Base-by-base conservation (phyloP, 1,140 invertebrate species). In the Drosophila hydei region DNA sequence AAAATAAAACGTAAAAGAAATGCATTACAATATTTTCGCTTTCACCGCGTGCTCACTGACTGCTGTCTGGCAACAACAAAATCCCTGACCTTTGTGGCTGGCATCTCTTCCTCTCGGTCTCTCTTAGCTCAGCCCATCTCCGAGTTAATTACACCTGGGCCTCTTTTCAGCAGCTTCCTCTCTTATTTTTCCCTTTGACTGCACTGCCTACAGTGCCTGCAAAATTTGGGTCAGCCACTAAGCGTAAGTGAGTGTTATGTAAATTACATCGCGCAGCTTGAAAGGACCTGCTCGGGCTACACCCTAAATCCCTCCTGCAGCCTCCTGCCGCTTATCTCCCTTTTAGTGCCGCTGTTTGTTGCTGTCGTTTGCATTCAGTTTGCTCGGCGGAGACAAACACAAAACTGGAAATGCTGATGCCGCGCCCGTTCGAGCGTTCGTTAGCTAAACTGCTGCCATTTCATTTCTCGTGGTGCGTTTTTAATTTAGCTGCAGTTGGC, bases 191-290 rank as follows among this genome's bases (percentile, higher is more conserved):
- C 18, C 19, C 30, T 21, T 45, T 38, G 45, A 12, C 55, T 21
- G 27, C 27, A 30, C 16, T 50, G 36, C 30, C 69, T 47, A 25
- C 70, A 36, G n/a, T 43, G 43, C 21, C 69, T 52, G 21, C 70
- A 25, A 75, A 77, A 85, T 85, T 85, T 85, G 67, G 81, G 81
- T 85, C 81, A 85, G 73, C 62, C 83, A 88, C 77, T 85, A 85
- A 81, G 83, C 80, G 78, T 76, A 77, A 87, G 83, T 78, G 81
- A 85, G 83, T 85, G 81, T 85, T 81, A 85, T 85, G 81, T 78
- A 85, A 85, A 85, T 85, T 87, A 81, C 69, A 70, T 59, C 45
- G 70, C 60, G 70, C 47, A 62, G 65, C 70, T 72, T 47, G 61
- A 77, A 85, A 85, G 83, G 83, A 87, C 70, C 70, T 69, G 73